phyloP scores from a whole-genome alignment of 2,888 invertebrate genomes.

The Poecilus cupreus region DNA sequence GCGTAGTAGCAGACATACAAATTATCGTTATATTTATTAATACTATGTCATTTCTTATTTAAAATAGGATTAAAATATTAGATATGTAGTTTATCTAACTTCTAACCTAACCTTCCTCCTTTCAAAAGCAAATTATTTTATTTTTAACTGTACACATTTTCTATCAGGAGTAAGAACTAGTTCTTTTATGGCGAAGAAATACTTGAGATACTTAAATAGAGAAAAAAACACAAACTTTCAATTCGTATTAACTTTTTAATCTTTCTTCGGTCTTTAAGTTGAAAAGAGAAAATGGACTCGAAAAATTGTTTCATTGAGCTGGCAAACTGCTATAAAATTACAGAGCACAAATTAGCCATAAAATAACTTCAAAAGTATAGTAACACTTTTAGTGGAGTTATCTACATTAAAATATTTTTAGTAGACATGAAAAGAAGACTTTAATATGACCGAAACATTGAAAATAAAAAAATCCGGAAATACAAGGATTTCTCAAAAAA shows the following conservation, averaged over 20 bases:
- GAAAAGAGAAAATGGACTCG: neutral
- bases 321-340: neutral
- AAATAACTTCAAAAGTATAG: neutral
- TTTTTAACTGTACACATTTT: neutral
- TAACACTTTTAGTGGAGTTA: no score
- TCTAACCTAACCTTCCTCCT: neutral
- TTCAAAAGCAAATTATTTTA: neutral
- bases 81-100: neutral
- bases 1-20: no score
- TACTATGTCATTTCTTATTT: no score
- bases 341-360: neutral
- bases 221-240: slow-evolving; percentile 8
- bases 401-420: no score
- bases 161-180: neutral
- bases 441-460: no score
- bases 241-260: slow-evolving; percentile 14
- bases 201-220: neutral
- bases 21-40: no score
- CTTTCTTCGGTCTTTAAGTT: neutral
- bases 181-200: slow-evolving; percentile 6
- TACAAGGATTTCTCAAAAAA: no score
- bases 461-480: no score
- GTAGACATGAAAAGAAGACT: no score
- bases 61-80: no score
- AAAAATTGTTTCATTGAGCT: neutral